A percentile compares a stretch with the other conserved stretches of the same genome.
Evolutionary conservation across 2,797 vertebrate species (phyloP).

Genomic region (Pelodytes ibericus): DNA sequence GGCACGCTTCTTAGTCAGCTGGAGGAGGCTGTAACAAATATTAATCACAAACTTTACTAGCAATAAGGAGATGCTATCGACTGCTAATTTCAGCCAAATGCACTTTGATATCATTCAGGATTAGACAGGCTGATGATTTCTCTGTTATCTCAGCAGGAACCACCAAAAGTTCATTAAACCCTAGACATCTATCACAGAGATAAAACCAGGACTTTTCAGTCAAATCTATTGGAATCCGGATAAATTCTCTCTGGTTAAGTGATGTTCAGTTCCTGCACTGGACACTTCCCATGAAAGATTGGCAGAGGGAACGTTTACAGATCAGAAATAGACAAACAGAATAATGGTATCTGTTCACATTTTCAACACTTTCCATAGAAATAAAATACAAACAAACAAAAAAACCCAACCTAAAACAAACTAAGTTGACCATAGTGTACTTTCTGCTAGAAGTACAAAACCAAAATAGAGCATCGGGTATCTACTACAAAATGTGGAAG

Average conservation of each 20-base stretch:
- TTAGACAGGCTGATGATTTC: constrained; percentile 41
- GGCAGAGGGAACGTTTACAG: too few species aligned
- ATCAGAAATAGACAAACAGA: too few species aligned
- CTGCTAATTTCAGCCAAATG: constrained; percentile 15
- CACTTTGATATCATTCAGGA: constrained; percentile 40
- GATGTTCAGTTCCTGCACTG: not conserved
- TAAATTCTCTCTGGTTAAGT: not conserved
- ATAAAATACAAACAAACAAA: too few species aligned
- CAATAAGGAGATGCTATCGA: constrained; percentile 23
- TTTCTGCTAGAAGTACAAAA: too few species aligned
- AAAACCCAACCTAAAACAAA: too few species aligned
- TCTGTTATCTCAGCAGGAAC: constrained; percentile 43
- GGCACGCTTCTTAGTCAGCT: not conserved
- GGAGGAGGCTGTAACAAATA: not conserved
- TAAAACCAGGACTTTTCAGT: constrained; percentile 49
- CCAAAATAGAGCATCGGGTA: too few species aligned
- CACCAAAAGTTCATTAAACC: constrained; percentile 55
- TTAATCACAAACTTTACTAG: constrained; percentile 39
- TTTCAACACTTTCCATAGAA: too few species aligned
- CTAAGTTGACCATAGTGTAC: too few species aligned
- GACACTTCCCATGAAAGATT: too few species aligned
- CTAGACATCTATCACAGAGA: constrained; percentile 51
- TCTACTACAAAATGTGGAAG: too few species aligned
- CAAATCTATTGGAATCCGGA: constrained; percentile 9
- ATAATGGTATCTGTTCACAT: too few species aligned